phyloP scores from a whole-genome alignment of 2,888 invertebrate species.

The Caradrina clavipalpis region DNA sequence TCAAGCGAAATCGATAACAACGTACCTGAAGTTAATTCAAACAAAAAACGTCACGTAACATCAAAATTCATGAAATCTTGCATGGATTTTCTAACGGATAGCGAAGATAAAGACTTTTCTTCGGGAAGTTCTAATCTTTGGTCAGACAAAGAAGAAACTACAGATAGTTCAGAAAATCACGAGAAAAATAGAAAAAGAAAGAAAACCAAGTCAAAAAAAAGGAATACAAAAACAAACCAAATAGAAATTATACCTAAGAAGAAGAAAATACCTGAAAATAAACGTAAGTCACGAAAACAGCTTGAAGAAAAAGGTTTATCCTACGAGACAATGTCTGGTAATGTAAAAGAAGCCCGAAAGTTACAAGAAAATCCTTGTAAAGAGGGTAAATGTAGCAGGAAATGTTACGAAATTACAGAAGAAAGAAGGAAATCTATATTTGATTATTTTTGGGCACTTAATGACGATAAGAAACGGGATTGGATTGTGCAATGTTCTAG shows the following conservation, averaged over 20 bases:
- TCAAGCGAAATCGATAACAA: conserved; percentile 12
- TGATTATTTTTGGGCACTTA: conserved; percentile 4
- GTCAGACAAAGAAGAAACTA: conserved; percentile 4
- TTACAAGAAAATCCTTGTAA: conserved; percentile 6
- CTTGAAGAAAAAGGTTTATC: neutral
- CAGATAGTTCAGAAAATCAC: conserved; percentile 4
- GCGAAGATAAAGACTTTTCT: neutral
- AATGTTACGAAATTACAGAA: conserved; percentile 5
- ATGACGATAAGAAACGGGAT: conserved; percentile 6
- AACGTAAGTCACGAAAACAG: conserved; percentile 2
- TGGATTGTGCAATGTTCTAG: conserved; percentile 4
- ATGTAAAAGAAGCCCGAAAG: conserved; percentile 3
- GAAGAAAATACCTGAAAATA: conserved; percentile 10
- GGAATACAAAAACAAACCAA: conserved; percentile 1
- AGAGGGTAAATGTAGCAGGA: conserved; percentile 3
- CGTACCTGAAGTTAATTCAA: neutral
- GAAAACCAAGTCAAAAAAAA: neutral
- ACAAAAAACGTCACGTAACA: neutral
- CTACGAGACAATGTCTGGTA: neutral
- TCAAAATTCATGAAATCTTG: conserved; percentile 3
- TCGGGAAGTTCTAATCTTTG: conserved; percentile 4
- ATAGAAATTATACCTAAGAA: neutral
- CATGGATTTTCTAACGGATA: conserved; percentile 1
- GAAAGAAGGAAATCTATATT: conserved; percentile 6
- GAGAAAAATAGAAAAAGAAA: neutral